phyloP scores from a whole-genome alignment of 1,140 invertebrate species.

The Zophobas morio region DNA sequence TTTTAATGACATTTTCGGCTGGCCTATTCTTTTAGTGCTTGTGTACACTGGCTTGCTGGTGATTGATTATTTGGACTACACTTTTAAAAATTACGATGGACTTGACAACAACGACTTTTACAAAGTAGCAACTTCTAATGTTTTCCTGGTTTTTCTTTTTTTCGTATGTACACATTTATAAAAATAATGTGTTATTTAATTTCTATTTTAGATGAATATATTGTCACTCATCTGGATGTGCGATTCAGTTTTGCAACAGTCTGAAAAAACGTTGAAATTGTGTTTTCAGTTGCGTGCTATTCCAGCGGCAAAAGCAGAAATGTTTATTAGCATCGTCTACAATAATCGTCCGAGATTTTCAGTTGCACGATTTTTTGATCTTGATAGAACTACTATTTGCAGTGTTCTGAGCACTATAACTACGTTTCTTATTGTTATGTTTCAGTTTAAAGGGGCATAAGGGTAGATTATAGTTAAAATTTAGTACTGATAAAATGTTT shows the following conservation, averaged over 20 bases:
- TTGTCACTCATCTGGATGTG: background rate
- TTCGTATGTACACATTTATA: background rate
- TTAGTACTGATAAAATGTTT: too few relatives aligned
- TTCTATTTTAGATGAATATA: background rate
- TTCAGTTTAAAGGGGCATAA: background rate
- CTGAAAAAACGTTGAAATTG: background rate
- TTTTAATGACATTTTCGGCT: background rate
- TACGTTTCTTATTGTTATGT: background rate
- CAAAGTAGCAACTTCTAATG: background rate
- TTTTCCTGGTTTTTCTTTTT: background rate
- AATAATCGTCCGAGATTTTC: background rate
- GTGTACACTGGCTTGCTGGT: background rate
- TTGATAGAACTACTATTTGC: background rate
- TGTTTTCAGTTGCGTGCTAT: too few relatives aligned
- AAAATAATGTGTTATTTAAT: background rate
- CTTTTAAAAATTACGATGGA: background rate
- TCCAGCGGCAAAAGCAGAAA: too few relatives aligned
- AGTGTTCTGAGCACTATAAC: background rate
- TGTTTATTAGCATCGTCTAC: too few relatives aligned
- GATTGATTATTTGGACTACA: background rate
- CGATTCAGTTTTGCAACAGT: background rate
- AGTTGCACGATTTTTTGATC: background rate
- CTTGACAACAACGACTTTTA: background rate
- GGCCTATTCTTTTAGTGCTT: background rate
- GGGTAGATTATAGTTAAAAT: too few relatives aligned